These are phyloP conservation scores for Machaerirhynchus nigripectus DNA, from an alignment of 2,113 vertebrate genomes.

Conservation along the genomic window DNA sequence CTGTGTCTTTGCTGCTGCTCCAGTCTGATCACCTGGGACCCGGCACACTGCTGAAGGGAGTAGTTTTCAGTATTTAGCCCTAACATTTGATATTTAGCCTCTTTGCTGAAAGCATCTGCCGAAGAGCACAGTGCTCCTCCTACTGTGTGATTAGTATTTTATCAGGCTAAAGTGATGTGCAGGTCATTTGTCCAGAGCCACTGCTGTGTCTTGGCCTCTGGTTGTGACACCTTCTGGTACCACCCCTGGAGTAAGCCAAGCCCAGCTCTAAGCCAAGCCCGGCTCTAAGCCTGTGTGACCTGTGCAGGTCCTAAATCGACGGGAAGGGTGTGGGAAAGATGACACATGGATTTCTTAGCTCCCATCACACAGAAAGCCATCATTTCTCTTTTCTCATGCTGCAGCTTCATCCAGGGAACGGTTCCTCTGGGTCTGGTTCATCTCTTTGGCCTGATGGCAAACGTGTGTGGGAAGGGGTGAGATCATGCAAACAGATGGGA, in stretches of 20 bases:
- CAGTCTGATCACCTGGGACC: background rate
- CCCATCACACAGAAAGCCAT: background rate
- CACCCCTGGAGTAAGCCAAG: background rate
- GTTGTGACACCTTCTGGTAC: background rate
- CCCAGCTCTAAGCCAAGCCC: background rate
- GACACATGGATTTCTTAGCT: rapidly evolving
- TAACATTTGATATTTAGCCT: background rate
- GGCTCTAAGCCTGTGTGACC: background rate
- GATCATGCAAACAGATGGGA: background rate
- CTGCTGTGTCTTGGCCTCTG: background rate
- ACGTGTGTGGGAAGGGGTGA: background rate
- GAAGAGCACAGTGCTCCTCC: background rate
- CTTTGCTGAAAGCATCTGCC: background rate
- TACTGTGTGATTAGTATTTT: background rate
- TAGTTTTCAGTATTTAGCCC: background rate
- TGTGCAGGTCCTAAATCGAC: background rate
- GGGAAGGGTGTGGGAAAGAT: background rate
- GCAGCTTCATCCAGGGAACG: background rate
- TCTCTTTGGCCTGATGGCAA: background rate
- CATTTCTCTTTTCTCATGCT: background rate
- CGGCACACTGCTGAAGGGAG: background rate
- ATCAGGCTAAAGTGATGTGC: background rate
- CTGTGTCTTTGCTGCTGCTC: background rate
- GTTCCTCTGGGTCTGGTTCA: background rate
- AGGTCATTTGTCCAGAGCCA: background rate